Evolutionary conservation across 2,797 vertebrate genomes (phyloP), one percentile per base, ranked within the genome.

Genomic region (Pyrrhura leucotis): DNA sequence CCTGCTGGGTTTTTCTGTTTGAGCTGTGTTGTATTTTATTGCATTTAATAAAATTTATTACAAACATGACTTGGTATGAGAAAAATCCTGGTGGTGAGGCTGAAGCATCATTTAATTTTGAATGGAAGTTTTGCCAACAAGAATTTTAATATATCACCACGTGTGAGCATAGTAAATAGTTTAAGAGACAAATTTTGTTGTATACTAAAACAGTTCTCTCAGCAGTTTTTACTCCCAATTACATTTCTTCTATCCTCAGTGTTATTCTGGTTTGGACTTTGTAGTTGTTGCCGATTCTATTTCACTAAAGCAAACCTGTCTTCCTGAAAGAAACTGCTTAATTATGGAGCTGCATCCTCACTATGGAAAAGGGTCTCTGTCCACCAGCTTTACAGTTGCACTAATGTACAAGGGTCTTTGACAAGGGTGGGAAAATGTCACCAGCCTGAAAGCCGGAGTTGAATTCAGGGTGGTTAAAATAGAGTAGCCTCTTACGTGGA

Each of bases 11-110:
- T 90, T 94, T 86, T 82, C 74, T 75, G 35, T 87, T 80, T 92
- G 85, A 93, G 72, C 51, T 48, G 53, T 42, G 86, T 79, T 74
- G 68, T 95, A 95, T 91, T 95, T 95, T 87, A 94, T 80, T 8
- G 0, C 61, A 42, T 89, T 96, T 96, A 94, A 91, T 95, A 85
- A 88, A 86, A 39, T 86, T 95, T 92, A 85, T 91, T 93, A 69
- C 47, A 90, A 79, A 79, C 3, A 7, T 71, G 73, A 48, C n/a
- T 94, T 75, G 44, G 50, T 71, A 59, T 37, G 53, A 85, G 69
- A 87, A 72, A 86, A 93, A 66, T 71, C 71, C 56, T 77, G 3
- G 35, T 9, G 45, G 26, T 59, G 67, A 91, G 35, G 63, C 80
- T 84, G 61, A 88, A 93, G 51, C 50, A 73, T 88, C 19, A 48